Evolutionary conservation across 2,888 invertebrate genomes (phyloP), one percentile per base, ranked within the genome.

Genomic region (Eilema sororculum): DNA sequence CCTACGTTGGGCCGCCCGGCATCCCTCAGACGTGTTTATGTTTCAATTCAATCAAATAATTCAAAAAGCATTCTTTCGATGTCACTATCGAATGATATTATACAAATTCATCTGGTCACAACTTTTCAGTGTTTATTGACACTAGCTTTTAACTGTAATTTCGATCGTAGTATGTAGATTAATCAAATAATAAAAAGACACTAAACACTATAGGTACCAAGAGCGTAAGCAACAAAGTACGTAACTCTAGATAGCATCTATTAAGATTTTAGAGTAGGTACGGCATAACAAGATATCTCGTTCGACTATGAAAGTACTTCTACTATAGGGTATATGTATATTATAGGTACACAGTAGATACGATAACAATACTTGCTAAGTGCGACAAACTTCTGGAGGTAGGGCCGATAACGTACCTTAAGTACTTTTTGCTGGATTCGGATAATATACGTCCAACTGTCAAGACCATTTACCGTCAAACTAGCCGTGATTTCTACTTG

Each of bases 1-100:
- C 90, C 86, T 85, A 81, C 82, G 81, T 74, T 78, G 79, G 75
- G 75, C 78, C 78, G 77, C 73, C 82, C 85, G 81, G 77, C 84
- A 80, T 78, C 83, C 80, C 86, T 84, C 86, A 87, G 72, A 82
- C 72, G 72, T 91, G 90, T 92, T 91, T 93, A 89, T 91, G 90
- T 87, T 87, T 83, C 84, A 89, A 87, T 88, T 87, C 80, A 82
- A 78, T 80, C 73, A 75, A 78, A 82, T 90, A 90, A 91, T 90
- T 90, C 86, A 86, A 86, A 86, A 81, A 81, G 84, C 82, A 84
- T 84, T 86, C 79, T 77, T 74, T 81, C 75, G 75, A 82, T 79
- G 67, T 78, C 72, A 77, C 70, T 80, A 60, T 60, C n/a, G 33
- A 64, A 41, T 65, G 68, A 75, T 72, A 71, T 52, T n/a, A n/a